Base-by-base conservation (phyloP, 2,113 vertebrate species). In the Myxocyprinus asiaticus region DNA sequence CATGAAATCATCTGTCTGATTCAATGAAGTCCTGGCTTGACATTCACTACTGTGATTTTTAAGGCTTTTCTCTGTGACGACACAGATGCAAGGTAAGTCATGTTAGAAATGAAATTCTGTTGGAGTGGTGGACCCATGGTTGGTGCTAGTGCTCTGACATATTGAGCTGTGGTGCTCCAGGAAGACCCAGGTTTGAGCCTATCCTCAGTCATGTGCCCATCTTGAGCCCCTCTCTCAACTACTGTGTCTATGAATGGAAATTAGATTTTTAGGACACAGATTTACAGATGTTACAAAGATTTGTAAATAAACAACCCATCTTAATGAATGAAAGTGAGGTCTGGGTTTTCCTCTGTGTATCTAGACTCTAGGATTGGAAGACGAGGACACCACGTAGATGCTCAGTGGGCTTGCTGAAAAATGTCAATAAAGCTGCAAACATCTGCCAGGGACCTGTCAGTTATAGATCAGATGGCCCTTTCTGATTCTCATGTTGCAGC, bases 381-480 rank as follows among this genome's bases (percentile, higher is more conserved):
- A 81, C 8, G 22, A 81, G 71, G 64, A 67, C 10, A 47, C 22
- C 33, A 12, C 10, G 70, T 75, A 68, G 71, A 75, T 66, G 64
- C 71, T 68, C 79, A 67, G 51, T 65, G 53, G 77, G 73, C 68
- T 72, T 56, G 77, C 44, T 70, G 45, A 71, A 75, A 70, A 73
- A 81, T 81, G 79, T 87, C 80, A 82, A 81, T 75, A 79, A 67
- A 78, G 63, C 81, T 77, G 68, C 62, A 84, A 83, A 85, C 84
- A 84, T 82, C 84, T 84, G 82, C 78, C 67, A 77, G 84, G 82
- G 86, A 84, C 62, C 76, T 84, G 86, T 84, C 86, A 85, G 77
- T 69, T 76, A n/a, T n/a, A 62, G 48, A 77, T 76, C 75, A 67
- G 56, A 71, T 77, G 75, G 72, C 67, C 63, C 65, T 74, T 72